Evolutionary conservation across 2,797 vertebrate genomes (phyloP).

Genomic region (Cottoperca gobio): DNA sequence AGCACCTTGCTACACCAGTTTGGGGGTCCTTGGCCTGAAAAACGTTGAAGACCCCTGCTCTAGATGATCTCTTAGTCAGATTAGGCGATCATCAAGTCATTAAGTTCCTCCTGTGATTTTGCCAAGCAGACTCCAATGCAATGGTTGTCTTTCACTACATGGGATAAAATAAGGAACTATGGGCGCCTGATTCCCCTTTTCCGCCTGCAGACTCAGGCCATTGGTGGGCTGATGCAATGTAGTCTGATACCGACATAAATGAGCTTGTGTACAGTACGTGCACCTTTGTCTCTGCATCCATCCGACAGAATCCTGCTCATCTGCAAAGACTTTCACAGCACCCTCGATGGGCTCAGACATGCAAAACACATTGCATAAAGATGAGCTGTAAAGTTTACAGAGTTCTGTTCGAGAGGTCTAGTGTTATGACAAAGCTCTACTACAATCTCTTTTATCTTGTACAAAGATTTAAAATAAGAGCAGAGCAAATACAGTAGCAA

Average conservation of each 20-base stretch:
- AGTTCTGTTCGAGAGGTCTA: slow-evolving; percentile 8
- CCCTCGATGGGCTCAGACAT: slow-evolving; percentile 5
- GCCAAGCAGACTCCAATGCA: background rate
- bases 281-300: slow-evolving; percentile 13
- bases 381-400: slow-evolving; percentile 6
- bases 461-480: background rate
- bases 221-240: too few relatives aligned
- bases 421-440: background rate
- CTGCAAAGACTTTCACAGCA: slow-evolving; percentile 10
- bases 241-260: too few relatives aligned
- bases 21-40: too few relatives aligned
- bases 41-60: too few relatives aligned
- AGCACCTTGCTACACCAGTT: too few relatives aligned
- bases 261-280: background rate
- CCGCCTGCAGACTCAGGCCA: too few relatives aligned
- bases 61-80: too few relatives aligned
- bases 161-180: too few relatives aligned
- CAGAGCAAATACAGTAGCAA: background rate
- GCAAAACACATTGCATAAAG: slow-evolving; percentile 11
- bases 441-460: slow-evolving; percentile 19
- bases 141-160: too few relatives aligned
- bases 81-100: background rate
- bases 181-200: too few relatives aligned
- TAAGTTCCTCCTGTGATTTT: background rate
- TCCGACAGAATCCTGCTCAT: slow-evolving; percentile 10